Percentiles rank a stretch among this genome's conserved stretches.
phyloP scores from a whole-genome alignment of 2,797 vertebrate genomes.

The Crossoptilon crossoptilon region DNA sequence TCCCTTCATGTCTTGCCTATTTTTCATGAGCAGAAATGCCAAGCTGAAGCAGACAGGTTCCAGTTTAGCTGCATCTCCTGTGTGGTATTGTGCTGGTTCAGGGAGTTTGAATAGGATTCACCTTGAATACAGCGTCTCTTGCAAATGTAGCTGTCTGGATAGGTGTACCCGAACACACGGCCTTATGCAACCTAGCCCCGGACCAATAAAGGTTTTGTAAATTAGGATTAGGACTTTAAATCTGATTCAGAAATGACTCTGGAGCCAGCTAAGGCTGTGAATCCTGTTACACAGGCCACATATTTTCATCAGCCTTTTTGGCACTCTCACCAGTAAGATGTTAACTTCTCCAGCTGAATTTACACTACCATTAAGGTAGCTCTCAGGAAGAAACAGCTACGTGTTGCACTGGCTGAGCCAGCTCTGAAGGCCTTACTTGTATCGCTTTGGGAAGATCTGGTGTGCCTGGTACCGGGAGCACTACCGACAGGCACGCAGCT shows the following conservation, averaged over 20 bases:
- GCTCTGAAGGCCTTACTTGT: background rate
- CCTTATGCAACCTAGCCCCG: background rate
- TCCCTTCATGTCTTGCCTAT: background rate
- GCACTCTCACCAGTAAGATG: background rate
- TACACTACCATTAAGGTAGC: background rate
- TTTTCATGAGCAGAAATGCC: background rate
- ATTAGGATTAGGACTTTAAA: slow-evolving; percentile 2
- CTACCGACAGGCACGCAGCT: background rate
- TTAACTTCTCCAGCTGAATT: background rate
- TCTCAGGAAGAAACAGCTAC: background rate
- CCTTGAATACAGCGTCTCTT: background rate
- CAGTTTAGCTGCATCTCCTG: background rate
- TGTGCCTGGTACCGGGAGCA: background rate
- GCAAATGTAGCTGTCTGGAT: background rate
- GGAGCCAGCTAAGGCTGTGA: background rate
- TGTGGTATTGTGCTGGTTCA: background rate
- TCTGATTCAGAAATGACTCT: background rate
- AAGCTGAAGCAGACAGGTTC: background rate
- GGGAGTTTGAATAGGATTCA: background rate
- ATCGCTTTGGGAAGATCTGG: background rate
- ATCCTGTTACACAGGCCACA: background rate
- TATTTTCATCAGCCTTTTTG: background rate
- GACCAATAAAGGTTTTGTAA: background rate
- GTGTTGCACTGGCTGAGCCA: background rate
- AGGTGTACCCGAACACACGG: background rate